Evolutionary conservation across 2,113 vertebrate species (phyloP).

Genomic region (Myocastor coypus): DNA sequence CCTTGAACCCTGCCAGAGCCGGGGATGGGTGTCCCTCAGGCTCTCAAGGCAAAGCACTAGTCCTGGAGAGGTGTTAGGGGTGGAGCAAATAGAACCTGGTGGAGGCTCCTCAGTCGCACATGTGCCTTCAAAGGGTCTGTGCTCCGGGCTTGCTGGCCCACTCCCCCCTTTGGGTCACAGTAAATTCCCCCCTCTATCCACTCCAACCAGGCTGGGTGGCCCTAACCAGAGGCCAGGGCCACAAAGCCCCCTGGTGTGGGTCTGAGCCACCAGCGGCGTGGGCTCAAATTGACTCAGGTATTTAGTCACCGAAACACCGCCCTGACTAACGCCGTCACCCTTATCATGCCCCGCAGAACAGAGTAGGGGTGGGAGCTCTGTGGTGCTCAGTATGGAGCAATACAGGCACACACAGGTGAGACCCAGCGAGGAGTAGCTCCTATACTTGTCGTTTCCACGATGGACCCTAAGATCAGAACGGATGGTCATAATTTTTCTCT

Average conservation of each 20-base stretch:
- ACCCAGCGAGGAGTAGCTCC: neutral
- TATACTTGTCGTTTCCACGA: neutral
- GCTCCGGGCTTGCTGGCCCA: neutral
- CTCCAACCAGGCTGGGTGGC: neutral
- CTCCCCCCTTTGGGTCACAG: too few relatives aligned
- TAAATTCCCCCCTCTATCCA: neutral
- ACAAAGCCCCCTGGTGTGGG: neutral
- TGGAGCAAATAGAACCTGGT: neutral
- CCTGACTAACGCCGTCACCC: neutral
- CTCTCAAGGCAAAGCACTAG: too few relatives aligned
- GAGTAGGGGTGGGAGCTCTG: neutral
- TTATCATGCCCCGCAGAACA: neutral
- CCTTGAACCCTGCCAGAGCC: neutral
- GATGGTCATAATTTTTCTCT: neutral
- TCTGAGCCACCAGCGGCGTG: neutral
- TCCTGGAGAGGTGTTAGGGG: neutral
- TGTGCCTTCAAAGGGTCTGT: neutral
- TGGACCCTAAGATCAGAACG: neutral
- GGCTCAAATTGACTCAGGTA: neutral
- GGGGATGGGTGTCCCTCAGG: neutral
- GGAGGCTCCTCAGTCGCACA: neutral
- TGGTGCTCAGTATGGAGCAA: neutral
- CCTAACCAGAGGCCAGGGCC: neutral
- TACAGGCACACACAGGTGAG: neutral
- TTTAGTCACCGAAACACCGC: too few relatives aligned